Base-by-base conservation (phyloP, 2,797 vertebrate species). In the Gorsachius magnificus region DNA sequence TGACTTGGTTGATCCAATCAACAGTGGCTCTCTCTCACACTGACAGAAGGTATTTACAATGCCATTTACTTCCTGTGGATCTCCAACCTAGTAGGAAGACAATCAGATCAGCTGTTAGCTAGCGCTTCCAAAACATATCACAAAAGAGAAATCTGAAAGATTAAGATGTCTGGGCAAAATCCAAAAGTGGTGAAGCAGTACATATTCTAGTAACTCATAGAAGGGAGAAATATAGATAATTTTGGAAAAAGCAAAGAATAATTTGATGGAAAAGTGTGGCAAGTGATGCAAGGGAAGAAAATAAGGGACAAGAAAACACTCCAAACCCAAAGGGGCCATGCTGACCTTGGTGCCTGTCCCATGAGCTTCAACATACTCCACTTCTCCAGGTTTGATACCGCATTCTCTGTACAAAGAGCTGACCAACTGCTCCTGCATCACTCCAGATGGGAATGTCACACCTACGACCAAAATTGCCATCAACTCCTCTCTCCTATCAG, bases 311-410 rank as follows among this genome's bases (percentile, higher is more conserved):
- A 36, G 31, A 85, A 65, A 83, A 38, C 15, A 50, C 5, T 43
- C 69, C 26, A 68, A 17, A 65, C 28, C 16, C 29, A 48, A 74
- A 85, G 53, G n/a, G 26, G 48, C 58, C 6, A 22, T 64, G 36
- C 96, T 97, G 95, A 99, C 99, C 99, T 99, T 99, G 60, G 99
- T 99, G 94, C 99, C 99, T 0, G 99, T 99, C 54, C 99, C 99
- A 6, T 99, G 99, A 69, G 99, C 99, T 97, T 99, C 99, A 9
- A 99, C 7, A 75, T 99, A 99, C 90, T 99, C 99, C 65, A 99
- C 98, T 77, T 99, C 98, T 80, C 98, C 98, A 2, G 99, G 98
- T 33, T 83, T 79, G 90, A 99, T 89, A 28, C 98, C 97, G 0
- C 95, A 97, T 13, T 99, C 98, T 82, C 89, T 81, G 84, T 99